These are phyloP conservation scores for Homarus gammarus DNA, from an alignment of 2,888 invertebrate genomes.

Conservation along the genomic window DNA sequence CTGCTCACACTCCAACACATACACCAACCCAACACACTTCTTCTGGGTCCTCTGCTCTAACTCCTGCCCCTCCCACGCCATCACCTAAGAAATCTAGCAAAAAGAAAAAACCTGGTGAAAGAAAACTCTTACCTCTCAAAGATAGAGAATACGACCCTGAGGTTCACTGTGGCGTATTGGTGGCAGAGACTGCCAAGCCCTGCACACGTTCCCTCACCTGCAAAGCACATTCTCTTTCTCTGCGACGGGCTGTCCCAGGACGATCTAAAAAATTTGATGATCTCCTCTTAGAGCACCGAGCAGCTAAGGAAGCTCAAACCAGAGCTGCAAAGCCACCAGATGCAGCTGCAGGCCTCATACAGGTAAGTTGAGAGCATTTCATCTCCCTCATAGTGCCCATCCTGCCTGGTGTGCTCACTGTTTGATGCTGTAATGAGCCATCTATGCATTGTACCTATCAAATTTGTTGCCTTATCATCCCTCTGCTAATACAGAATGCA, in stretches of 20 bases:
- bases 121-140: conserved; percentile 73
- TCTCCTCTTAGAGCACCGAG: conserved; percentile 86
- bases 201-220: conserved; percentile 76
- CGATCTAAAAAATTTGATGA: conserved; percentile 88
- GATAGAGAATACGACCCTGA: conserved; percentile 76
- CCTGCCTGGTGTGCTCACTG: conserved; percentile 41
- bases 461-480: conserved; percentile 37
- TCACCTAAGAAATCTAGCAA: conserved; percentile 75
- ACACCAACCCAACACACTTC: conserved; percentile 62
- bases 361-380: conserved; percentile 38
- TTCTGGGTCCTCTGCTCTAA: conserved; percentile 46
- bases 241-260: conserved; percentile 85
- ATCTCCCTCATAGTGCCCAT: conserved; percentile 17
- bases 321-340: conserved; percentile 73
- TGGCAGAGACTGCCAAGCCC: conserved; percentile 74
- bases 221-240: conserved; percentile 72
- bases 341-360: conserved; percentile 60
- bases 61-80: conserved; percentile 65
- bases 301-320: conserved; percentile 82
- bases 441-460: conserved; percentile 40
- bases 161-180: conserved; percentile 75
- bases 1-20: conserved; percentile 64
- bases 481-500: conserved; percentile 58
- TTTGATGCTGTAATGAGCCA: conserved; percentile 44
- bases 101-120: conserved; percentile 74